phyloP scores from a whole-genome alignment of 2,888 invertebrate genomes.

The Parnassius glacialis region DNA sequence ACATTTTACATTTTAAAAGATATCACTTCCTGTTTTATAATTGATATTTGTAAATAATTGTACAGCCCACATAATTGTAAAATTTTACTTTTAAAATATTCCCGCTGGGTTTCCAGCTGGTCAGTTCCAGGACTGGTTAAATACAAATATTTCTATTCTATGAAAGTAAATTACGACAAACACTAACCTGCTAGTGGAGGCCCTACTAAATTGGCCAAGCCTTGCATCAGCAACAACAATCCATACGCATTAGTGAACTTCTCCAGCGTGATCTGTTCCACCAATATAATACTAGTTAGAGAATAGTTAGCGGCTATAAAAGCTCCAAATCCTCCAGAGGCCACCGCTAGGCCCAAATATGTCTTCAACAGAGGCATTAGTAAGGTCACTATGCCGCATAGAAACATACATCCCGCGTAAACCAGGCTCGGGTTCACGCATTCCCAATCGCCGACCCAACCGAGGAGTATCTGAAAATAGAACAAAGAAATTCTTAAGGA shows the following conservation, averaged over 20 bases:
- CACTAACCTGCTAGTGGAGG: constrained; percentile 92
- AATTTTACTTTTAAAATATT: too few species aligned
- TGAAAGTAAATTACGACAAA: neutral
- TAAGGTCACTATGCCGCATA: constrained; percentile 85
- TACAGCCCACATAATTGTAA: too few species aligned
- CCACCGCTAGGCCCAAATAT: constrained; percentile 82
- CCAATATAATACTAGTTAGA: constrained; percentile 93
- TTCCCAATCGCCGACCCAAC: constrained; percentile 92
- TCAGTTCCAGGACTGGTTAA: too few species aligned
- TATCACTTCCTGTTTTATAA: too few species aligned
- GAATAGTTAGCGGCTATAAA: constrained; percentile 96
- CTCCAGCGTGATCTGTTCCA: constrained; percentile 93
- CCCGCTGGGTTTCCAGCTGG: too few species aligned
- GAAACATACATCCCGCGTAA: constrained; percentile 90
- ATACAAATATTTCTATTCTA: too few species aligned
- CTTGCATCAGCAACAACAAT: constrained; percentile 91
- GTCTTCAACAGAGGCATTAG: constrained; percentile 82
- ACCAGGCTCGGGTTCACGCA: constrained; percentile 89
- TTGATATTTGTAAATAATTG: too few species aligned
- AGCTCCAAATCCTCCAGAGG: constrained; percentile 91
- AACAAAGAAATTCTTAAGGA: too few species aligned
- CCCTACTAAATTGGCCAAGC: constrained; percentile 93
- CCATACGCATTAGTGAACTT: constrained; percentile 96
- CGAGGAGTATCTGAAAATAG: constrained; percentile 85
- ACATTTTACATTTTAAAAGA: too few species aligned